Evolutionary conservation across 1,140 invertebrate genomes (phyloP).

Genomic region (Samia ricini): DNA sequence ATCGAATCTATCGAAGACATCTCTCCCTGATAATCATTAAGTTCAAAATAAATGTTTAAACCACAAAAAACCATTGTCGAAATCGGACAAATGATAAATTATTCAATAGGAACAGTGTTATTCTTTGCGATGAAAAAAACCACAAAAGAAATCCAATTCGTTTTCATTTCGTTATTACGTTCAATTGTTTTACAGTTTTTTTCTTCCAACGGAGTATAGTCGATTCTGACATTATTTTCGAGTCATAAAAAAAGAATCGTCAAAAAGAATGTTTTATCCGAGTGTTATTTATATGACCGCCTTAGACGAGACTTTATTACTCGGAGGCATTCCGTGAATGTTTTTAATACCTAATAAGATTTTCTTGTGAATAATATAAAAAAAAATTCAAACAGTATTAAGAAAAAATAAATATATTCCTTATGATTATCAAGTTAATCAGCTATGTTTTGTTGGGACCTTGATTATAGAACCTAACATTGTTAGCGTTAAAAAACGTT

Average conservation of each 20-base stretch:
- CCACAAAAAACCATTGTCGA: conserved; percentile 6
- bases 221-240: background rate
- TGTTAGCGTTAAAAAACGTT: no score
- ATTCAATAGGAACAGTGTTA: conserved; percentile 7
- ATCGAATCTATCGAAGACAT: background rate
- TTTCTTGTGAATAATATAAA: background rate
- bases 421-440: no score
- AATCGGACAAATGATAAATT: conserved; percentile 12
- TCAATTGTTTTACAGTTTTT: background rate
- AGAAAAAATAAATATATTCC: background rate
- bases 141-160: conserved; percentile 7
- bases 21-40: background rate
- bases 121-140: conserved; percentile 11
- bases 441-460: no score
- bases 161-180: conserved; percentile 6
- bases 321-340: background rate
- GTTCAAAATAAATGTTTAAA: conserved; percentile 4
- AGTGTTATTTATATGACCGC: background rate
- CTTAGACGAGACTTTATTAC: background rate
- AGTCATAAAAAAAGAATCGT: background rate
- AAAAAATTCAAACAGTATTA: background rate
- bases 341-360: background rate
- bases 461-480: no score
- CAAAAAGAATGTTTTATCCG: background rate
- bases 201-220: background rate